Evolutionary conservation across 2,797 vertebrate genomes (phyloP).

Genomic region (Yasuhikotakia modesta): DNA sequence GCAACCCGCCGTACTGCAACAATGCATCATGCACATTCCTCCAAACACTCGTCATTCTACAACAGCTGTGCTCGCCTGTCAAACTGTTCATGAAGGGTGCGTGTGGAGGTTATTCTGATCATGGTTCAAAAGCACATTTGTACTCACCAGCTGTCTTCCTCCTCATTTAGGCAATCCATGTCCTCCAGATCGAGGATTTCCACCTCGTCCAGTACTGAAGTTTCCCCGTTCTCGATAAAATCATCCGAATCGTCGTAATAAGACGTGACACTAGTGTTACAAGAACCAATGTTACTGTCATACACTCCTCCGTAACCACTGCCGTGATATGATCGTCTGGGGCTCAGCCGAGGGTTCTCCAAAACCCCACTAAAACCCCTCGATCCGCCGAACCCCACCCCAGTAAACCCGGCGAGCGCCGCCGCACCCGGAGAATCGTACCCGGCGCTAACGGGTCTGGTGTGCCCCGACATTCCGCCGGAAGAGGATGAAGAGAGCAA

Average conservation of each 20-base stretch:
- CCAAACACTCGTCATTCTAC: constrained; percentile 17
- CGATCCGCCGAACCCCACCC: constrained; percentile 78
- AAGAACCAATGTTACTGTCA: constrained; percentile 70
- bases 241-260: constrained; percentile 73
- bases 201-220: constrained; percentile 86
- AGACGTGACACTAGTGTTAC: constrained; percentile 65
- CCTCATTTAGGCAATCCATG: constrained; percentile 89
- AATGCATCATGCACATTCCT: constrained; percentile 38
- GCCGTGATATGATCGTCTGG: constrained; percentile 78
- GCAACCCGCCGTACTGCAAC: neutral
- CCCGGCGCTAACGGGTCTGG: constrained; percentile 76
- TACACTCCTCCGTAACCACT: constrained; percentile 73
- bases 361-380: constrained; percentile 70
- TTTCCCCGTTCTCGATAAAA: constrained; percentile 71
- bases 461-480: constrained; percentile 58
- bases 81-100: constrained; percentile 52
- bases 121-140: constrained; percentile 21
- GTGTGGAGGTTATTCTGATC: constrained; percentile 17
- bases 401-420: constrained; percentile 73
- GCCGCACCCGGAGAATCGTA: constrained; percentile 72
- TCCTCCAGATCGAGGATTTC: constrained; percentile 88
- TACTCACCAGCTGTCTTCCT: constrained; percentile 96
- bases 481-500: constrained; percentile 74
- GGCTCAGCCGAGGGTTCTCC: constrained; percentile 75
- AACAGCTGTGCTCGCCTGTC: constrained; percentile 69